Evolutionary conservation across 2,888 invertebrate species (phyloP), one percentile per base, ranked within the genome.

Genomic region (Drosophila dives): DNA sequence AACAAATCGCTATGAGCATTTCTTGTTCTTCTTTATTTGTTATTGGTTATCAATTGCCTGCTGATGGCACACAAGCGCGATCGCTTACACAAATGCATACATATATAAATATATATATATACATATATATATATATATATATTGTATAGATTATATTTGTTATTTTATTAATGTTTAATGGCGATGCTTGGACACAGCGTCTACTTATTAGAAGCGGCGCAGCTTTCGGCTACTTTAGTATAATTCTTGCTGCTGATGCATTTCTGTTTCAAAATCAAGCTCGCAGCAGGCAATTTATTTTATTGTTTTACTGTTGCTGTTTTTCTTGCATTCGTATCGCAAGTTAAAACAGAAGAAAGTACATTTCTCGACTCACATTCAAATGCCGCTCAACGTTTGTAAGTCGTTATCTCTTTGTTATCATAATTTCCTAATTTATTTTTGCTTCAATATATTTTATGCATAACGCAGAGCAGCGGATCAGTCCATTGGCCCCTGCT

Each of bases 11-110:
- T 45, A 20, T 50, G 29, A 50, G 55, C 26, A 54, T 45, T 56
- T 72, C 33, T 45, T 29, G 34, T 42, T 33, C 40, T 17, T 56
- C 42, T 38, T 3, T 23, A 36, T 51, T 48, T 51, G 29, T 34
- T 59, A 75, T 72, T 58, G 72, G 45, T 48, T 62, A 71, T 59
- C 72, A 72, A 72, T 72, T 56, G 55, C 17, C 50, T 34, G 70
- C 49, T 60, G 60, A 64, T 54, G 49, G 49, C 58, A 53, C 61
- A 67, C 33, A 60, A 12, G 26, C 26, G 11, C 23, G 65, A 59
- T 49, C 51, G 64, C 23, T 17, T 32, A 72, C 72, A 64, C 58
- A 76, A 68, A 55, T 33, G 33, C 34, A 33, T 40, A 10, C 49
- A 63, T 45, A 10, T 56, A 45, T 66, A 40, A 36, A 23, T 50